Conservation (phyloP, 2,888 invertebrate species). For the Pseudococcus jackbeardsleyi region DNA sequence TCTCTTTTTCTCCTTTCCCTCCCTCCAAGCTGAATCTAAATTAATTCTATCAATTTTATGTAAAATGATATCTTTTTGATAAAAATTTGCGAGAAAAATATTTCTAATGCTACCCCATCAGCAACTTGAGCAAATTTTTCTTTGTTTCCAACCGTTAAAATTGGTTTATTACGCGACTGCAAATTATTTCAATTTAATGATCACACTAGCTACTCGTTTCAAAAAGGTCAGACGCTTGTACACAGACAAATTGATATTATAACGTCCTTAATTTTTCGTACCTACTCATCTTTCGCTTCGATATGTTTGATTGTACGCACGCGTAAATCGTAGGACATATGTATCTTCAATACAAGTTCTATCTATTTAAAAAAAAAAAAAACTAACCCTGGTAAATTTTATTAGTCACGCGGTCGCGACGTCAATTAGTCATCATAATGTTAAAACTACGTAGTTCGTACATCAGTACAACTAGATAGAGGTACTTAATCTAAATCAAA, state of each 20-base stretch:
- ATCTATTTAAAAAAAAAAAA: not conserved
- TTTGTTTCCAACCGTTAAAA: not conserved
- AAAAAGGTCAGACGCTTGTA: not conserved
- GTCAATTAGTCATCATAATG: slow-evolving; percentile 6
- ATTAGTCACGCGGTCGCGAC: slow-evolving; percentile 2
- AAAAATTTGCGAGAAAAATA: not conserved
- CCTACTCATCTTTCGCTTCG: not conserved
- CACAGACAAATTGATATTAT: not conserved
- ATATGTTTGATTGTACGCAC: not conserved
- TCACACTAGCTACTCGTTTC: not conserved
- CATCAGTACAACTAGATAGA: not conserved
- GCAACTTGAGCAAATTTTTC: not conserved
- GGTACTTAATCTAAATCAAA: slow-evolving; percentile 24
- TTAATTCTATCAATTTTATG: too few species aligned
- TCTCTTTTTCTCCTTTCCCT: too few species aligned
- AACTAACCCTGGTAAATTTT: not conserved
- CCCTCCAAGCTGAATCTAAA: too few species aligned
- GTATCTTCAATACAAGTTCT: not conserved
- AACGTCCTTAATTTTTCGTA: too few species aligned
- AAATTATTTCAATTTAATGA: not conserved
- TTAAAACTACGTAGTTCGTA: not conserved
- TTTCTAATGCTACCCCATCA: not conserved
- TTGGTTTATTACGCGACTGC: not conserved
- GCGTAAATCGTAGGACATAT: not conserved
- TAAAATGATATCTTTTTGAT: not conserved